These are phyloP conservation scores for Idaea biselata DNA, from an alignment of 2,888 invertebrate genomes.

Conservation along the genomic window DNA sequence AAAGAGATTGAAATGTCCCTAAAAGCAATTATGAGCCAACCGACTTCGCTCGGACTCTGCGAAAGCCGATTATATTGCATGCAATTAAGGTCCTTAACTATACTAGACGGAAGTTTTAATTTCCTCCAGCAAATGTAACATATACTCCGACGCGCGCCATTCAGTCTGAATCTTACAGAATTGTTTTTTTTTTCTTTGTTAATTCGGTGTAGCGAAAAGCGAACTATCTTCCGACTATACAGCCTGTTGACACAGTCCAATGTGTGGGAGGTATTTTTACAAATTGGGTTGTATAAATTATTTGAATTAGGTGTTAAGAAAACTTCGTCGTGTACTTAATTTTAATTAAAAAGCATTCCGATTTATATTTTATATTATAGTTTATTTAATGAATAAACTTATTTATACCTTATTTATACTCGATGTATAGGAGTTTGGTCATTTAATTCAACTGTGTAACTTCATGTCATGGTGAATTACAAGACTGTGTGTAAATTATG, in stretches of 20 bases:
- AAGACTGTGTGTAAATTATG: not conserved
- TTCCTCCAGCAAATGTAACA: no score
- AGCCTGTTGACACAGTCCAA: not conserved
- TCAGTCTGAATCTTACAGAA: not conserved
- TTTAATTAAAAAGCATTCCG: conserved; percentile 44
- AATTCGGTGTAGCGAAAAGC: not conserved
- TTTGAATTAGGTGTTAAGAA: conserved; percentile 38
- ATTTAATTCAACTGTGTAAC: not conserved
- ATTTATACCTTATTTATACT: no score
- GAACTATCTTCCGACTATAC: not conserved
- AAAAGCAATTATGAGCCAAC: no score
- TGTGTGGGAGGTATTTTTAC: conserved; percentile 15
- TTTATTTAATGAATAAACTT: conserved; percentile 11
- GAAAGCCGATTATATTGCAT: no score
- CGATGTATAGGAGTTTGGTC: no score
- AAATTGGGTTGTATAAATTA: conserved; percentile 41
- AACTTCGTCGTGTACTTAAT: conserved; percentile 36
- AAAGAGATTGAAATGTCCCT: no score
- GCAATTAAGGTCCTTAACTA: no score
- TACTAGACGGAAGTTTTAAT: no score
- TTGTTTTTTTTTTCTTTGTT: not conserved
- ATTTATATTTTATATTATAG: conserved; percentile 28
- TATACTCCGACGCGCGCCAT: not conserved
- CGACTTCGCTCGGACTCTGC: no score
- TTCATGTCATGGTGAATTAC: not conserved